Conservation (phyloP, 1,140 invertebrate genomes). For the Tetramorium simillimum region DNA sequence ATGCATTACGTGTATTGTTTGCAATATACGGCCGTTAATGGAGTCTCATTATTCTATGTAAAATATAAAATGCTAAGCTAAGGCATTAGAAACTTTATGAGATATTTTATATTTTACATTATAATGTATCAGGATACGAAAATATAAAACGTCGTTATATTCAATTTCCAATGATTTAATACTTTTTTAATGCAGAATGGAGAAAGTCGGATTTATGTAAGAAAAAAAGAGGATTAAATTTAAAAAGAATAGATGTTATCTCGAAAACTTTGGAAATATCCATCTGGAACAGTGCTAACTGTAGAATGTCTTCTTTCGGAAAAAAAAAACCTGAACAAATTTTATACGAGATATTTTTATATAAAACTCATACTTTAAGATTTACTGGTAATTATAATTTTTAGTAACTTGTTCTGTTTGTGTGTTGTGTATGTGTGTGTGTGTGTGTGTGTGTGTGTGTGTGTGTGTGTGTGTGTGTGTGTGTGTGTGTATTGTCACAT, state of each 20-base stretch:
- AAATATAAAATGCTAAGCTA: neutral
- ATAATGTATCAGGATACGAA: neutral
- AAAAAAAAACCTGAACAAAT: neutral
- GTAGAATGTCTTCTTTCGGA: neutral
- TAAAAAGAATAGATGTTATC: neutral
- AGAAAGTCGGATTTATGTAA: neutral
- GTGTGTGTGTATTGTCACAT: neutral
- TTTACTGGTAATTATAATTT: neutral
- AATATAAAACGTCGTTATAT: neutral
- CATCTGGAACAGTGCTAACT: neutral
- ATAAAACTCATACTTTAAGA: constrained; percentile 14
- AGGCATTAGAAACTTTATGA: neutral
- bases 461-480: neutral
- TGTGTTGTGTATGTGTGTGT: neutral
- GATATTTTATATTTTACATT: neutral
- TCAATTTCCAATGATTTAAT: neutral
- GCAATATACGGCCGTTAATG: neutral
- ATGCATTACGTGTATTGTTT: neutral
- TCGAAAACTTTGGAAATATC: neutral
- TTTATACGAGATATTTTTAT: constrained; percentile 1
- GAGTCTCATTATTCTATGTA: neutral
- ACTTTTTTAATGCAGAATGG: neutral
- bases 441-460: neutral
- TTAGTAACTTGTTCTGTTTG: neutral
- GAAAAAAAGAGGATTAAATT: neutral